phyloP scores from a whole-genome alignment of 1,140 invertebrate species.

The Olivierus martensii region DNA sequence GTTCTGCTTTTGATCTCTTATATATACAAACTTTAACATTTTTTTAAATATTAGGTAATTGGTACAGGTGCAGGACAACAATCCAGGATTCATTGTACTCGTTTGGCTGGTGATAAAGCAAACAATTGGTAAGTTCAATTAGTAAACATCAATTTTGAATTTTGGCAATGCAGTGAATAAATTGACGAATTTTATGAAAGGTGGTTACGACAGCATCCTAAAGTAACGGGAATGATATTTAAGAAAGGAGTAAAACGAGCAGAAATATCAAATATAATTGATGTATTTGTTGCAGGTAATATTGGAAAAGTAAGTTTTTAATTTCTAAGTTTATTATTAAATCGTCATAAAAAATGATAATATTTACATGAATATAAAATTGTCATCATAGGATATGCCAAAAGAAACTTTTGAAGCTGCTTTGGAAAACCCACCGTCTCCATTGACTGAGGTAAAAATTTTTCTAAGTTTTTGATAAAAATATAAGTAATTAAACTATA shows the following conservation, averaged over 20 bases:
- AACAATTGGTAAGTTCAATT: slow-evolving; percentile 67
- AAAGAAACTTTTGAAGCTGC: slow-evolving; percentile 47
- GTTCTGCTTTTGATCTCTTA: too few relatives aligned
- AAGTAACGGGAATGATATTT: slow-evolving; percentile 71
- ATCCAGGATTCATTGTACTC: slow-evolving; percentile 91
- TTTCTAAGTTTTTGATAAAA: too few relatives aligned
- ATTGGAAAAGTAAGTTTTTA: slow-evolving; percentile 45
- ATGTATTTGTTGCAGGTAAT: slow-evolving; percentile 84
- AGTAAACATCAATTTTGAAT: slow-evolving; percentile 6
- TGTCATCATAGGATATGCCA: slow-evolving; percentile 51
- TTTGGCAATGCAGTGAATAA: too few relatives aligned
- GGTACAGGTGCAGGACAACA: slow-evolving; percentile 97
- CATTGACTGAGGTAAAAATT: slow-evolving; percentile 37
- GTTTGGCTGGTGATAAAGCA: slow-evolving; percentile 93
- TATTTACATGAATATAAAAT: too few relatives aligned
- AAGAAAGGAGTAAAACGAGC: slow-evolving; percentile 78
- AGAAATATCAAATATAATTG: slow-evolving; percentile 89
- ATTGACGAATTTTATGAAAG: slow-evolving; percentile 26
- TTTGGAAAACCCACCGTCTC: slow-evolving; percentile 57
- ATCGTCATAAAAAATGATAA: too few relatives aligned
- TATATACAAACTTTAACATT: too few relatives aligned
- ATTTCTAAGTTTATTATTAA: too few relatives aligned
- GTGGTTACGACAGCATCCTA: slow-evolving; percentile 90
- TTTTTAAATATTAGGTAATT: slow-evolving; percentile 60
- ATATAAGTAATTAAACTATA: too few relatives aligned